A percentile compares a stretch with the other conserved stretches of the same genome.
Evolutionary conservation across 2,888 invertebrate species (phyloP).

Genomic region (Aphodius sticticus): DNA sequence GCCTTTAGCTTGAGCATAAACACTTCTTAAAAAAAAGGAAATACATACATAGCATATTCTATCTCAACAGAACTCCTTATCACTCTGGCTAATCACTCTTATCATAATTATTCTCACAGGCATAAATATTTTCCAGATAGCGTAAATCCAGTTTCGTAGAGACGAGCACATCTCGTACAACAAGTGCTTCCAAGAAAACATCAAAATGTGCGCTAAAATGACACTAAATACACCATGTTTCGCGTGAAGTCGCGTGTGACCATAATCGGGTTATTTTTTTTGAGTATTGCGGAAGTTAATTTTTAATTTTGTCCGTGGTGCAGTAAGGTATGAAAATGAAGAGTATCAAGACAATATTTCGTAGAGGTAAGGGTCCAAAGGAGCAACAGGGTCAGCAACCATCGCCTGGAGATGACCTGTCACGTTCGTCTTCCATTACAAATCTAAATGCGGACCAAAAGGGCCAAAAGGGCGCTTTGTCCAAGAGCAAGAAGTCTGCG

Average conservation of each 20-base stretch:
- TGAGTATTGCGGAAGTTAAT: not conserved
- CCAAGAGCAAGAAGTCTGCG: constrained; percentile 60
- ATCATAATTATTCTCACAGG: not conserved
- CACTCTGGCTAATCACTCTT: not conserved
- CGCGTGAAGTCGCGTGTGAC: constrained; percentile 25
- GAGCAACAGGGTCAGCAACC: constrained; percentile 57
- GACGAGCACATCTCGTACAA: not conserved
- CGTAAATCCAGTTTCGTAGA: not conserved
- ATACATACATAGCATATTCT: not conserved
- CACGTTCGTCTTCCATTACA: constrained; percentile 71
- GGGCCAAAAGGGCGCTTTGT: constrained; percentile 59
- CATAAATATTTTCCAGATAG: not conserved
- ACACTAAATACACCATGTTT: not conserved
- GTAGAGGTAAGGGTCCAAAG: constrained; percentile 78
- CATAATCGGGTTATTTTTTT: not conserved
- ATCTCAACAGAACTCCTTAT: not conserved
- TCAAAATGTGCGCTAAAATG: not conserved
- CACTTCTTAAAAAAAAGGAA: not conserved
- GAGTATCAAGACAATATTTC: constrained; percentile 91
- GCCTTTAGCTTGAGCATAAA: too few relatives aligned
- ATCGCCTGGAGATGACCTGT: constrained; percentile 57
- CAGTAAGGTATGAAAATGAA: constrained; percentile 72
- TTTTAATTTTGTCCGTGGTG: not conserved
- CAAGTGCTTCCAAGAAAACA: not conserved
- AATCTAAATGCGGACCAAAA: constrained; percentile 70